Evolutionary conservation across 2,888 invertebrate species (phyloP).

Genomic region (Spodoptera littoralis): DNA sequence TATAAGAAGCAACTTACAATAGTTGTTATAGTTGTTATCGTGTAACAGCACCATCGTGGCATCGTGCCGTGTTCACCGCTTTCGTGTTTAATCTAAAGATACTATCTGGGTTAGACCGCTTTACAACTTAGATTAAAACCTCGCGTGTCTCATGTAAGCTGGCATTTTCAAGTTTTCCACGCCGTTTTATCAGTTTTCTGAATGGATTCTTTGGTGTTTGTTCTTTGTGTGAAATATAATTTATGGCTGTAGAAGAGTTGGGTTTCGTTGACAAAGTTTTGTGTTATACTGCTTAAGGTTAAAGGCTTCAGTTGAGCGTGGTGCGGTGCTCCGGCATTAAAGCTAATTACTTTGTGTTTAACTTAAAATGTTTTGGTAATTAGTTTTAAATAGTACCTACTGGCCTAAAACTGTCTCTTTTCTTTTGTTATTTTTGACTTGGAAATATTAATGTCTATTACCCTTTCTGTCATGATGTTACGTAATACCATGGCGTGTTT

Average conservation of each 20-base stretch:
- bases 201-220: slow-evolving; percentile 20
- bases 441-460: no score
- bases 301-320: no score
- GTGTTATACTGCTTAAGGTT: no score
- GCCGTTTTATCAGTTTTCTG: slow-evolving; percentile 29
- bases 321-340: no score
- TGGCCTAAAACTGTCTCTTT: no score
- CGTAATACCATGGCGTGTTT: slow-evolving; percentile 17
- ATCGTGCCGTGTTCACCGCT: slow-evolving; percentile 41
- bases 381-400: no score
- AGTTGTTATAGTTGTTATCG: slow-evolving; percentile 38
- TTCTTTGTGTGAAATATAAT: slow-evolving; percentile 26
- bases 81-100: slow-evolving; percentile 41
- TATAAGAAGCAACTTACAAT: slow-evolving; percentile 5
- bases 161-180: slow-evolving; percentile 29
- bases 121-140: slow-evolving; percentile 48
- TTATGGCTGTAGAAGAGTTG: slow-evolving; percentile 15
- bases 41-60: slow-evolving; percentile 35
- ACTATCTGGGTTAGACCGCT: slow-evolving; percentile 30
- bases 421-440: no score
- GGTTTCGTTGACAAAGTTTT: slow-evolving; percentile 10
- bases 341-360: no score
- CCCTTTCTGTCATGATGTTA: slow-evolving; percentile 4
- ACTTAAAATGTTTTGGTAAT: no score
- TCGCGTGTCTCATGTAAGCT: slow-evolving; percentile 54